A percentile compares a stretch with the other conserved stretches of the same genome.
These are phyloP conservation scores for Drosophila kuntzei DNA, from an alignment of 2,888 invertebrate species.

Conservation along the genomic window DNA sequence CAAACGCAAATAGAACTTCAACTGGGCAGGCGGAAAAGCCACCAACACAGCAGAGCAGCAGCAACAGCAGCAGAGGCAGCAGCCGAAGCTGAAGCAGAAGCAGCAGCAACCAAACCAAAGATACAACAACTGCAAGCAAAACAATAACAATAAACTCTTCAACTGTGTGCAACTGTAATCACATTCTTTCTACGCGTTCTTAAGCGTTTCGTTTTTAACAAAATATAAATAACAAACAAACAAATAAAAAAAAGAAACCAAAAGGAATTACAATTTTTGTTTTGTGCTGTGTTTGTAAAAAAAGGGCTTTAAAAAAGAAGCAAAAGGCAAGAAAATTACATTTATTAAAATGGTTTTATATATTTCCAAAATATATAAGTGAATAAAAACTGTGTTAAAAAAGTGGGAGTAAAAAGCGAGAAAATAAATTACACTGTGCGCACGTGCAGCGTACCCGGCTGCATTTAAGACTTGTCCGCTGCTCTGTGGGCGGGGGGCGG, in stretches of 20 bases:
- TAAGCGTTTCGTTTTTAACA: neutral
- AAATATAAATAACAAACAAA: slow-evolving; percentile 7
- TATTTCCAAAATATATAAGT: slow-evolving; percentile 4
- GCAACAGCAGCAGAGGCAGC: slow-evolving; percentile 7
- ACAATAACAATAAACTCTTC: slow-evolving; percentile 42
- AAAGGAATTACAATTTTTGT: neutral
- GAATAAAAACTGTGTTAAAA: slow-evolving; percentile 25
- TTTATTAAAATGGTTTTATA: slow-evolving; percentile 12
- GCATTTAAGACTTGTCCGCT: slow-evolving; percentile 1
- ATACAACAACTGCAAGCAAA: slow-evolving; percentile 38
- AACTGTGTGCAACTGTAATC: slow-evolving; percentile 20
- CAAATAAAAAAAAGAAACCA: neutral
- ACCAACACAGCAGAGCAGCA: slow-evolving; percentile 28
- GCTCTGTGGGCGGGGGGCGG: neutral
- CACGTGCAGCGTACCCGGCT: slow-evolving; percentile 58
- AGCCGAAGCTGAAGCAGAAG: neutral
- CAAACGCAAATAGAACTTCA: slow-evolving; percentile 76
- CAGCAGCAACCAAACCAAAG: slow-evolving; percentile 33
- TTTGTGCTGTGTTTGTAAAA: slow-evolving; percentile 25
- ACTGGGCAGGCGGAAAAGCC: slow-evolving; percentile 52
- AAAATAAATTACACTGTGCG: slow-evolving; percentile 33
- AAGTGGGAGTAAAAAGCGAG: neutral
- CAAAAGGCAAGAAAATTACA: slow-evolving; percentile 50
- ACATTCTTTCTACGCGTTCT: slow-evolving; percentile 25
- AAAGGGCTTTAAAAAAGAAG: slow-evolving; percentile 14